Base-by-base conservation (phyloP, 2,888 invertebrate species). In the Pelosia muscerda region DNA sequence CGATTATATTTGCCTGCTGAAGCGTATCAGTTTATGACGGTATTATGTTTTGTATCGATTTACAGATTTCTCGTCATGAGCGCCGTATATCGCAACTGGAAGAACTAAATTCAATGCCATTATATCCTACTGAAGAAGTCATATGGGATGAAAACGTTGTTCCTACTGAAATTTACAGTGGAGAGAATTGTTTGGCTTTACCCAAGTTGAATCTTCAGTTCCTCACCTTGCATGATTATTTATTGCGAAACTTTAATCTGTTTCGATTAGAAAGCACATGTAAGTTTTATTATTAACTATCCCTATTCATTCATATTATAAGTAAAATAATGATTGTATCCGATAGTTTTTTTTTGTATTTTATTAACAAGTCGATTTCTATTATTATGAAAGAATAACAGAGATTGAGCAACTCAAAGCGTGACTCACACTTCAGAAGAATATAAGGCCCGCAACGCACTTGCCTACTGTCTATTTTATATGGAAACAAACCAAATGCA, bases 131-230 rank as follows among this genome's bases (percentile, higher is more conserved):
- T 0, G 99, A 99, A 89, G 97, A 98, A 71, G 97, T 99, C 3
- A 98, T 99, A 81, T 99, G 99, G 99, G 98, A 99, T 91, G 99
- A 99, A 90, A 99, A 99, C 87, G 97, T 99, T 57, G 99, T 99
- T 0, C 99, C 99, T 0, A 98, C 98, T 0, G 99, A 99, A 84
- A 99, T 99, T 88, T 99, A 98, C 93, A 98, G 98, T 56, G 99
- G 99, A 0, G 99, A 99, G 90, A 98, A 97, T 25, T 98, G 98
- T 81, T 95, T 99, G 42, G 99, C 99, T 0, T 94, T 99, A 74
- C 99, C 99, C 0, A 99, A 99, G 90, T 94, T 99, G 5, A 99
- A 99, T 94, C 95, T 99, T 9, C 99, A 99, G 92, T 99, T 99
- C 90, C 95, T 99, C 15, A 99, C 99, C 0, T 94, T 99, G 8